Evolutionary conservation across 2,888 invertebrate genomes (phyloP), one percentile per base, ranked within the genome.

Genomic region (Podotricha telesiphe): DNA sequence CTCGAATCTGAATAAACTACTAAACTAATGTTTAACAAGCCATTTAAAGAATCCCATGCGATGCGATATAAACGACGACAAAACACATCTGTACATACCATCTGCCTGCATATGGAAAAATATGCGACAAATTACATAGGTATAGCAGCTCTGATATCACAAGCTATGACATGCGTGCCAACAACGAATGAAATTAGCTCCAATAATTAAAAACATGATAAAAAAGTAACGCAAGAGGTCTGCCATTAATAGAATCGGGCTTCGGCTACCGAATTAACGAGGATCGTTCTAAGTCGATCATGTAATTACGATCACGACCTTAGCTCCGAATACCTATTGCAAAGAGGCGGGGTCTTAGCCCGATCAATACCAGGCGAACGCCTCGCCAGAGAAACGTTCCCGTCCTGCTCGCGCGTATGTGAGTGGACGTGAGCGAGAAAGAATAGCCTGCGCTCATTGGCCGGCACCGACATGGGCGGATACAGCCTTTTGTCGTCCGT

Each of bases 211-310:
- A 81, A 80, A 80, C 79, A 79, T 81, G 84, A 82, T 84, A 84
- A 84, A 82, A 82, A 81, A 80, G 79, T 79, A 79, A 78, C 79
- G 75, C 80, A 88, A 88, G 88, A 86, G 79, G 81, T 81, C n/a
- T 79, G 82, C 83, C 87, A 85, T 88, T 88, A 89, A 89, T 87
- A 86, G 87, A 84, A 80, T 78, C 82, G 76, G 84, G 85, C 87
- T 87, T 83, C 82, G 84, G 90, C 91, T 91, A 88, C 92, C 84
- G 91, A 87, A 88, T 89, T 89, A 90, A 90, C 88, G 86, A 86
- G 82, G 82, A 77, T 72, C 78, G 78, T 78, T 81, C 82, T 80
- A 82, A 83, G 81, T 85, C 86, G 83, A 86, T 87, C 86, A 84
- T 84, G 87, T 87, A 85, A 88, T 89, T 88, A 89, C 86, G 73